Base-by-base conservation (phyloP, 2,113 vertebrate genomes). In the Sinocyclocheilus anshuiensis region DNA sequence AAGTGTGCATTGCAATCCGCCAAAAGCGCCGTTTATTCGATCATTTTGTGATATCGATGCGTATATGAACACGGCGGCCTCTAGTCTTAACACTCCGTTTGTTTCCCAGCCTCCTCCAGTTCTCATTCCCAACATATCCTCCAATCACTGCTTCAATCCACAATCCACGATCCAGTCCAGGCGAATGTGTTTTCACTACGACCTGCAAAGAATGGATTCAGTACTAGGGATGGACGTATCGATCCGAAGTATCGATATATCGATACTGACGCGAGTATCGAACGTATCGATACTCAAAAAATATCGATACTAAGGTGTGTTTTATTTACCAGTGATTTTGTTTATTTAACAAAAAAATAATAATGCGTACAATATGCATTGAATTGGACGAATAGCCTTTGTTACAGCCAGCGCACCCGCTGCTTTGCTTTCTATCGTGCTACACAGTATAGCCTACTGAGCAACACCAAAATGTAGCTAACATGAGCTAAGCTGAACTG, bases 111-210 rank as follows among this genome's bases (percentile, higher is more conserved):
- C 36, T 74, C 50, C 76, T 80, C 11, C 53, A 42, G 77, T 77
- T 36, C 55, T 80, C 57, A 42, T 15, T 80, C 55, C 77, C 55
- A 80, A 80, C 77, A 80, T 80, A 61, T 72, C 65, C 63, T 83
- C 81, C 65, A 72, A 83, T 77, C 75, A 67, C 77, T 24, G 45
- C 77, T 33, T n/a, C 75, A 20, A 9, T 67, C 79, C 61, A 45
- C 45, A 42, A 81, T 67, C 79, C 81, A 55, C 1, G 36, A n/a
- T 83, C 81, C 81, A 53, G 63, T 71, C 81, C 81, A 69, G 24
- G 65, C 7, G 24, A 4, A 18, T 16, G 45, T 53, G 63, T 55
- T 26, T 22, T 24, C 65, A 29, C 45, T 45, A 55, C 53, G 20
- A 69, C 16, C 10, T 18, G 48, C 45, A 50, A 55, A 53, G 15